phyloP scores from a whole-genome alignment of 35 echinoderm and acorn worm species.

The Amphiura filiformis region DNA sequence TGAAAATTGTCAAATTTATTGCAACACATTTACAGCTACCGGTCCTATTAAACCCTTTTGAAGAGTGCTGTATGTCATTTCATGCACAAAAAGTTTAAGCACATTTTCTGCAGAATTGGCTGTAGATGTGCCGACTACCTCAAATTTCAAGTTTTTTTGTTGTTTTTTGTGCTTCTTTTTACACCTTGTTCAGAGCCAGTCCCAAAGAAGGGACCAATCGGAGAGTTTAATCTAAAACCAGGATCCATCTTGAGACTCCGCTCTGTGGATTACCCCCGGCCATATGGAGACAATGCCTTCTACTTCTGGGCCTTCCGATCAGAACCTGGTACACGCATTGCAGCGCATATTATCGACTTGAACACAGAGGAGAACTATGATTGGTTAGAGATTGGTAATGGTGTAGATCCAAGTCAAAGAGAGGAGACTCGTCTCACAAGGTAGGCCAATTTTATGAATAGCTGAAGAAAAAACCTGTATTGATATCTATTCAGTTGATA shows the following conservation, averaged over 20 bases:
- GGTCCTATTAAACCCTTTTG: too few species aligned
- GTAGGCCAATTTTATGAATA: background rate
- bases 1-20: too few species aligned
- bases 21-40: too few species aligned
- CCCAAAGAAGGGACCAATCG: background rate
- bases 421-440: background rate
- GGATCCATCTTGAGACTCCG: slow-evolving; percentile 21
- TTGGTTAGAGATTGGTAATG: slow-evolving; percentile 44
- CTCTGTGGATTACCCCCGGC: slow-evolving; percentile 32
- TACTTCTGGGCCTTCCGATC: slow-evolving; percentile 48
- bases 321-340: background rate
- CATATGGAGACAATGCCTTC: slow-evolving; percentile 24
- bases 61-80: too few species aligned
- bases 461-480: background rate
- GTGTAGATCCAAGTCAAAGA: slow-evolving; percentile 3
- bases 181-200: slow-evolving; percentile 28
- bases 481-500: slow-evolving; percentile 6
- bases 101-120: too few species aligned
- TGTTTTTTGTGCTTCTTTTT: too few species aligned
- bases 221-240: background rate
- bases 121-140: too few species aligned
- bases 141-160: too few species aligned
- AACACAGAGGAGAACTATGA: slow-evolving; percentile 45
- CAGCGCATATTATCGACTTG: slow-evolving; percentile 32
- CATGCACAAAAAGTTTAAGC: too few species aligned